phyloP scores from a whole-genome alignment of 2,113 vertebrate species.

The Mormyrus iriodes region DNA sequence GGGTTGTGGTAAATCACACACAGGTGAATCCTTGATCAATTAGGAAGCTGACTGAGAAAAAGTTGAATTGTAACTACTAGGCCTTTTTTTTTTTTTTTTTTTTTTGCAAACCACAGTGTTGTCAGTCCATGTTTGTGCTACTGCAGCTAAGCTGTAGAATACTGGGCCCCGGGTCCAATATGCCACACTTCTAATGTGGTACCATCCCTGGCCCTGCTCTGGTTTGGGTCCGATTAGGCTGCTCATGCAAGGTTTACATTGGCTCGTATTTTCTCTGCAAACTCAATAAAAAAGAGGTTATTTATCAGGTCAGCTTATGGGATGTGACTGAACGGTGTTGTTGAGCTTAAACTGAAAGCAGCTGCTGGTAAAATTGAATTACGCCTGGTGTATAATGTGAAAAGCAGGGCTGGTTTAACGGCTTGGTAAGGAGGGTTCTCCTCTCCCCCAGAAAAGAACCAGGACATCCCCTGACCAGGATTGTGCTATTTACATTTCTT shows the following conservation, averaged over 20 bases:
- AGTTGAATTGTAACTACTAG: not conserved
- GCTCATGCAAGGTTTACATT: slow-evolving; percentile 48
- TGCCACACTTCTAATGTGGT: not conserved
- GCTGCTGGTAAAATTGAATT: slow-evolving; percentile 65
- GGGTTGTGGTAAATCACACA: not conserved
- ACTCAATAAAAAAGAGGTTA: slow-evolving; percentile 66
- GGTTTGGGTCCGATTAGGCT: slow-evolving; percentile 38
- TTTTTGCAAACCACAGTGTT: not conserved
- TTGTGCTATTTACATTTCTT: not conserved
- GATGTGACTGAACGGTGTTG: slow-evolving; percentile 60
- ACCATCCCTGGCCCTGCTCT: slow-evolving; percentile 20
- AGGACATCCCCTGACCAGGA: not conserved
- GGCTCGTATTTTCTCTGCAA: slow-evolving; percentile 63
- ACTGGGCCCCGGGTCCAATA: slow-evolving; percentile 30
- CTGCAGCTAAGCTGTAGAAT: not conserved
- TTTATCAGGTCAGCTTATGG: slow-evolving; percentile 64
- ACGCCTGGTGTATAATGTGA: slow-evolving; percentile 54
- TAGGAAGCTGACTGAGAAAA: not conserved
- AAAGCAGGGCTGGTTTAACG: slow-evolving; percentile 63
- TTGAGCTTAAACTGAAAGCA: slow-evolving; percentile 65
- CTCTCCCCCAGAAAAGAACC: slow-evolving; percentile 1
- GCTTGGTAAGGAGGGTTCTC: slow-evolving; percentile 49
- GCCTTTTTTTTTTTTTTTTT: not conserved
- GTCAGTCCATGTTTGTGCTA: not conserved
- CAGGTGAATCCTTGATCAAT: not conserved